These are phyloP conservation scores for Drosophila longiperda DNA, from an alignment of 2,888 invertebrate genomes.

Conservation along the genomic window DNA sequence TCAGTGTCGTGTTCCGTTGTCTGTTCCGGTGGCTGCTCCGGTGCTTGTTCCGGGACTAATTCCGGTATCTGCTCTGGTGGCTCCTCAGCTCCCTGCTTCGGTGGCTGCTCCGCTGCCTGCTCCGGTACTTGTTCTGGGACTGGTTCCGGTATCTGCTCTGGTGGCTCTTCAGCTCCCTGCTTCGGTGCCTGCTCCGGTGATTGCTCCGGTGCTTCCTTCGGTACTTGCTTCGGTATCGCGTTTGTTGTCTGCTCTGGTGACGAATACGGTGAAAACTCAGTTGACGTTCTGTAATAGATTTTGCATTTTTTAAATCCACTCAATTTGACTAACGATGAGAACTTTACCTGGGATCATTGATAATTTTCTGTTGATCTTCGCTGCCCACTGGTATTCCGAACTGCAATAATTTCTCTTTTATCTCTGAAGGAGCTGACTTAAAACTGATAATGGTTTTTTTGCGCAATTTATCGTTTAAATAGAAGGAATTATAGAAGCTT, in stretches of 20 bases:
- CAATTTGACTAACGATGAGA: fast-evolving
- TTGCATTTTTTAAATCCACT: not conserved
- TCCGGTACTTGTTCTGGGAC: not conserved
- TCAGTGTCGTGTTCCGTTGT: not conserved
- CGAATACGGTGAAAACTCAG: not conserved
- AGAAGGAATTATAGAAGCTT: constrained; percentile 36
- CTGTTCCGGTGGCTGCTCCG: not conserved
- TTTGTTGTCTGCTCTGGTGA: too few species aligned
- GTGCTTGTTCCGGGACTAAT: not conserved
- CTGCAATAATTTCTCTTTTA: constrained; percentile 7
- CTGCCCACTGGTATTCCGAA: constrained; percentile 4
- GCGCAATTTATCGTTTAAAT: constrained; percentile 14
- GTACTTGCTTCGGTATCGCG: not conserved
- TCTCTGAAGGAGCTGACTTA: constrained; percentile 26
- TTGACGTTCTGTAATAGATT: not conserved
- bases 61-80: too few species aligned
- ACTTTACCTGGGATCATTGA: not conserved
- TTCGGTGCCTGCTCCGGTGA: not conserved
- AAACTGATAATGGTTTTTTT: constrained; percentile 28
- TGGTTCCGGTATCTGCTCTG: not conserved
- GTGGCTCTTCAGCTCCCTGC: not conserved
- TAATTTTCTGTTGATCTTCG: not conserved
- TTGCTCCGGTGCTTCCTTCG: not conserved
- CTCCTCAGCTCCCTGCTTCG: too few species aligned
- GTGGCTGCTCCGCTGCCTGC: too few species aligned